Percentiles rank a stretch among this genome's conserved stretches.
These are phyloP conservation scores for Plagiodera versicolora DNA, from an alignment of 2,888 invertebrate species.

Conservation along the genomic window DNA sequence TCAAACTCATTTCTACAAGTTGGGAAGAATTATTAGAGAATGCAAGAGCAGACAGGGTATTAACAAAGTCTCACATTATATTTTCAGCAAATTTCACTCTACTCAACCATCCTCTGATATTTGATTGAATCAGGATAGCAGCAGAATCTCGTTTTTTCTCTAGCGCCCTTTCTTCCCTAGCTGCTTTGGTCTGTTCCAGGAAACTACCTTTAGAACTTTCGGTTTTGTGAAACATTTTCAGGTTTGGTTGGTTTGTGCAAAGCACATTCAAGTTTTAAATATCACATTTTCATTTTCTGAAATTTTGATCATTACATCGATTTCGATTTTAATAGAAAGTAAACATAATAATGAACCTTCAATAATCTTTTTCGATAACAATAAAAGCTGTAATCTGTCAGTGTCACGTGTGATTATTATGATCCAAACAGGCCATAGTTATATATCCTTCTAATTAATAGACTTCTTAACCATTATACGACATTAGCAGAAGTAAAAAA, in stretches of 20 bases:
- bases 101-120: slow-evolving; percentile 73
- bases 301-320: not conserved
- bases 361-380: too few species aligned
- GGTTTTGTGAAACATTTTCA: slow-evolving; percentile 63
- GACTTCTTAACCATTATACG: too few species aligned
- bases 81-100: slow-evolving; percentile 64
- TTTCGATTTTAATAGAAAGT: not conserved
- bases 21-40: not conserved
- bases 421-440: too few species aligned
- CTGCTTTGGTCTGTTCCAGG: slow-evolving; percentile 87
- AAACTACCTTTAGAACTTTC: slow-evolving; percentile 75
- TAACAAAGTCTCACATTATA: slow-evolving; percentile 71
- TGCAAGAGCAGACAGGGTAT: too few species aligned
- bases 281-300: slow-evolving; percentile 23
- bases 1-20: slow-evolving; percentile 75
- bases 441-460: too few species aligned
- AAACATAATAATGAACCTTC: too few species aligned
- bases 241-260: not conserved
- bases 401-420: too few species aligned
- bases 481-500: too few species aligned
- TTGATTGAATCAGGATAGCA: slow-evolving; percentile 74
- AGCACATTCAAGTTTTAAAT: not conserved
- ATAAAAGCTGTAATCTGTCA: too few species aligned
- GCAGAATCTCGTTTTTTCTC: slow-evolving; percentile 81
- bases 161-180: slow-evolving; percentile 83